Conservation (phyloP, 2,888 invertebrate genomes). For the Furcula furcula region DNA sequence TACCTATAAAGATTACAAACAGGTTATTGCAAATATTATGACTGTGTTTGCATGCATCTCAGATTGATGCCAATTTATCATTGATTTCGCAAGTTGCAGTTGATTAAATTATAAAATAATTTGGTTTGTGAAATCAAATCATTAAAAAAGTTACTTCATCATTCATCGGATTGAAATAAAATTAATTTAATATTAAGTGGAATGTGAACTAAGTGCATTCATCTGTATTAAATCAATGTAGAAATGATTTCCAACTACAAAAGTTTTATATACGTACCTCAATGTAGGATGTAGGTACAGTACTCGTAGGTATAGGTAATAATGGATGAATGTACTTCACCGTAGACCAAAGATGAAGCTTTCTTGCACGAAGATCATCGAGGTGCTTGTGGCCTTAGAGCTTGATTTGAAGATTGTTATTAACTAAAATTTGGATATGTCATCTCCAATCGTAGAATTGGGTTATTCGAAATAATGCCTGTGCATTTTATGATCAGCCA, state of each 20-base stretch:
- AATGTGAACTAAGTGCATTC: conserved; percentile 6
- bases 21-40: conserved; percentile 15
- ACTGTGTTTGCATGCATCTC: conserved; percentile 5
- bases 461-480: too few relatives aligned
- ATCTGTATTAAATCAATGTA: conserved; percentile 7
- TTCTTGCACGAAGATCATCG: too few relatives aligned
- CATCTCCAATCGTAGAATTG: too few relatives aligned
- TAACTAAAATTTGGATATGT: too few relatives aligned
- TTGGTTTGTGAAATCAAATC: conserved; percentile 10
- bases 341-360: too few relatives aligned
- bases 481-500: too few relatives aligned
- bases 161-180: conserved; percentile 1
- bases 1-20: conserved; percentile 11
- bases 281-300: too few relatives aligned
- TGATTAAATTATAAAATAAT: conserved; percentile 17
- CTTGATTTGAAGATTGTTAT: too few relatives aligned
- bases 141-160: conserved; percentile 6
- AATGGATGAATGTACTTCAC: too few relatives aligned
- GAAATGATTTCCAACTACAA: conserved; percentile 5
- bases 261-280: too few relatives aligned
- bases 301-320: too few relatives aligned
- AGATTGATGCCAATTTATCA: conserved; percentile 15
- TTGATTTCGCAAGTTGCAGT: conserved; percentile 11
- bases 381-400: too few relatives aligned
- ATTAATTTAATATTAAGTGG: not conserved